Base-by-base conservation (phyloP, 1,140 invertebrate genomes). In the Neuroterus valhalla region DNA sequence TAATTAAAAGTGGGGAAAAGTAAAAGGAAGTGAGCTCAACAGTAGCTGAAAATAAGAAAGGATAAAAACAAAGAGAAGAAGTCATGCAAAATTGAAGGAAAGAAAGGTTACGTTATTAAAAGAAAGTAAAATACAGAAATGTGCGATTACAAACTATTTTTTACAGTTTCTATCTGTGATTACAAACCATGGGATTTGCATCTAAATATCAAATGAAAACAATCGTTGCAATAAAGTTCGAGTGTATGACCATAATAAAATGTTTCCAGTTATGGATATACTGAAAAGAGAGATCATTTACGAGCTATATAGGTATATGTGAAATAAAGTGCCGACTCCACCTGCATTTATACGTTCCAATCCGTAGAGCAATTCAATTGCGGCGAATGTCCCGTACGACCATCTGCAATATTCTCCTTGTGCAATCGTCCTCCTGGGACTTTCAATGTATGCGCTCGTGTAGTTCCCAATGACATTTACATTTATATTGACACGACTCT, bases 401-500 rank as follows among this genome's bases (percentile, higher is more conserved):
- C 78, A 82, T 84, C 81, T 78, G 81, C 81, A 86, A 86, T 88
- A 86, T 86, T 85, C 81, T 86, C 81, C 74, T 71, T 78, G 81
- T 78, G 78, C 78, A 87, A 87, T 86, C 76, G 84, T 83, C 78
- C 86, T 82, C 86, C 68, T 68, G 84, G 75, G 85, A 84, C 68
- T 78, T 81, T 78, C 78, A 78, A 82, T 84, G 74, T 85, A 84
- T 81, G 81, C 81, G 76, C 75, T 79, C 71, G 79, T 76, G 75
- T 75, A 68, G 55, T 77, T 77, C 70, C 73, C 79, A 84, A 84
- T 85, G 85, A 85, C 85, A 88, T 88, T 88, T 88, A 88, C 87
- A 88, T 88, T 87, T 88, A 88, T 88, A 88, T 88, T 86, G 86
- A 88, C 85, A 84, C 81, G 78, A 72, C 70, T 70, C 75, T 75